Conservation (phyloP, 2,113 vertebrate genomes). For the Forbesichthys papilliferus region DNA sequence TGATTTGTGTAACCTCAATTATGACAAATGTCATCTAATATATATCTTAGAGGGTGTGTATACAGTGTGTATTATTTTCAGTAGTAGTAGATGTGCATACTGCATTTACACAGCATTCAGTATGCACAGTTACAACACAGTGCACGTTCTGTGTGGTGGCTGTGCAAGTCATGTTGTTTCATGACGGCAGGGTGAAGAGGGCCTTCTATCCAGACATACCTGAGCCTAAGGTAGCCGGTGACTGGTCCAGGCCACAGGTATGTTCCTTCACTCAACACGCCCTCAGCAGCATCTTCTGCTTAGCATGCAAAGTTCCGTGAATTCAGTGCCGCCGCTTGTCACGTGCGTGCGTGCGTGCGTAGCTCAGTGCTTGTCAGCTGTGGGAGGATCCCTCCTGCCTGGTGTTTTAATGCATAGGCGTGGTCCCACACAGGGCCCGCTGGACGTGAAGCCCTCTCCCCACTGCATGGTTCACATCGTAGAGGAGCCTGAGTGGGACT, state of each 20-base stretch:
- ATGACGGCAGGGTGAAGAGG: slow-evolving; percentile 68
- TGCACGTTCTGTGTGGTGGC: background rate
- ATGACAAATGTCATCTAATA: too few relatives aligned
- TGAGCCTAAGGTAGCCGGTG: slow-evolving; percentile 69
- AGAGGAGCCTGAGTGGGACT: slow-evolving; percentile 73
- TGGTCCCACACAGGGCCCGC: slow-evolving; percentile 55
- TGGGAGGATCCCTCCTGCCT: too few relatives aligned
- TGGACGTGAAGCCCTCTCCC: slow-evolving; percentile 86
- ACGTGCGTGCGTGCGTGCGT: too few relatives aligned
- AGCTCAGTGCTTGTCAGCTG: too few relatives aligned
- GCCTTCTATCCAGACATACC: slow-evolving; percentile 77
- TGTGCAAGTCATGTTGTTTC: slow-evolving; percentile 6
- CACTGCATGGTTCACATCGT: slow-evolving; percentile 89
- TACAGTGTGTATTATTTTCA: too few relatives aligned
- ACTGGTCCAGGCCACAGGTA: slow-evolving; percentile 70
- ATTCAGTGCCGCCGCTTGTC: too few relatives aligned
- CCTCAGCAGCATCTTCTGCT: background rate
- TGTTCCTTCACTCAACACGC: slow-evolving; percentile 1
- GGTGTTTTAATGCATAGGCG: background rate
- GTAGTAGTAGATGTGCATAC: too few relatives aligned
- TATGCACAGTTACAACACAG: background rate
- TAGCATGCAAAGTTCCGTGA: too few relatives aligned
- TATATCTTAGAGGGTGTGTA: too few relatives aligned
- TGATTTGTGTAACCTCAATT: background rate
- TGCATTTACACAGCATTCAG: too few relatives aligned